phyloP scores from a whole-genome alignment of 2,888 invertebrate genomes.

The Drosophila lutescens region DNA sequence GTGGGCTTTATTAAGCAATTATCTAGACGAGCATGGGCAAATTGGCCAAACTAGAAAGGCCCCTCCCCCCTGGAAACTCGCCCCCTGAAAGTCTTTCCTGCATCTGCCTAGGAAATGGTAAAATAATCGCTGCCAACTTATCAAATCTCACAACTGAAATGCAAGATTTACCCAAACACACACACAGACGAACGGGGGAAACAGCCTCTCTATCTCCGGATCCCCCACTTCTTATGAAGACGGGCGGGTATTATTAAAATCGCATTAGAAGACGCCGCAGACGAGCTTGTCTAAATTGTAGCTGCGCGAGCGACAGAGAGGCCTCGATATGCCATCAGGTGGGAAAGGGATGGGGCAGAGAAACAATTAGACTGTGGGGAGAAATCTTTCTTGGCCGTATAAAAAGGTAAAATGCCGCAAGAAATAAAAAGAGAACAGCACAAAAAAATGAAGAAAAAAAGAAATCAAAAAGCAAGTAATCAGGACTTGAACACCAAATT shows the following conservation, averaged over 20 bases:
- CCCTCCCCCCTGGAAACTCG: background rate
- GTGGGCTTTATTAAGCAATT: slow-evolving; percentile 75
- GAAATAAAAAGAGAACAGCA: slow-evolving; percentile 27
- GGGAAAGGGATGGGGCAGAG: slow-evolving; percentile 10
- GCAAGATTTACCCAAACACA: slow-evolving; percentile 44
- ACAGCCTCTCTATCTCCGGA: slow-evolving; percentile 24
- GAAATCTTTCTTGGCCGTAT: slow-evolving; percentile 53
- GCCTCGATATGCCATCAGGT: slow-evolving; percentile 11
- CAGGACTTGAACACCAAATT: slow-evolving; percentile 4
- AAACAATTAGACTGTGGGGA: slow-evolving; percentile 69
- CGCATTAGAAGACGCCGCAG: slow-evolving; percentile 83
- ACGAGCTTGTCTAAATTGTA: slow-evolving; percentile 68
- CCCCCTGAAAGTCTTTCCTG: slow-evolving; percentile 12
- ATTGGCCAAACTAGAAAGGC: slow-evolving; percentile 59
- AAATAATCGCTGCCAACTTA: slow-evolving; percentile 78
- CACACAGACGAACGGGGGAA: background rate
- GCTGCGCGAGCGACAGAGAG: slow-evolving; percentile 24
- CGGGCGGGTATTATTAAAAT: slow-evolving; percentile 84
- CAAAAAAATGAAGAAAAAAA: background rate
- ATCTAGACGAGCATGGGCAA: slow-evolving; percentile 54
- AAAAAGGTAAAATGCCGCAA: slow-evolving; percentile 47
- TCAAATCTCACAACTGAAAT: slow-evolving; percentile 73
- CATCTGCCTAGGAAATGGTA: slow-evolving; percentile 67
- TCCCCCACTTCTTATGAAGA: slow-evolving; percentile 51
- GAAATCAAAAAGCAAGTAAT: slow-evolving; percentile 6